Percentiles rank a stretch among this genome's conserved stretches.
Conservation (phyloP, 2,797 vertebrate species). For the Thunnus albacares region DNA sequence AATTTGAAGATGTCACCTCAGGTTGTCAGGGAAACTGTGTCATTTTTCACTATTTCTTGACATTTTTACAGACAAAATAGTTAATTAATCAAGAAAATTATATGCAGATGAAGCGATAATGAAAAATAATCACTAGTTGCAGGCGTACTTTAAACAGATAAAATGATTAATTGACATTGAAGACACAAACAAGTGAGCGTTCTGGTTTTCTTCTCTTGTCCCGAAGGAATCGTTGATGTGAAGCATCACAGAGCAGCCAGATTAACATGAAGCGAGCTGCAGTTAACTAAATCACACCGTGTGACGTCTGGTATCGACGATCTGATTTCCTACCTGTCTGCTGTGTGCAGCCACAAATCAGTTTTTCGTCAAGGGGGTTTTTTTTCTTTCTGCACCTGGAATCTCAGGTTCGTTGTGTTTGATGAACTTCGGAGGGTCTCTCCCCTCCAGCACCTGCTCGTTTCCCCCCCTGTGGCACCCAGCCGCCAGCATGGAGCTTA, state of each 20-base stretch:
- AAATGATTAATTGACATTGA: neutral
- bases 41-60: no score
- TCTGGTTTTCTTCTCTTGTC: neutral
- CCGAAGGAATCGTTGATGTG: neutral
- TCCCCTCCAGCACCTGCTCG: conserved; percentile 16
- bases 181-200: neutral
- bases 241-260: neutral
- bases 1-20: no score
- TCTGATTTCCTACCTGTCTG: neutral
- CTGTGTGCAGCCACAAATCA: neutral
- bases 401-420: neutral
- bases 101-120: no score
- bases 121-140: no score
- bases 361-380: neutral
- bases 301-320: no score
- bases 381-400: neutral
- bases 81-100: no score
- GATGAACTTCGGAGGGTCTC: conserved; percentile 4
- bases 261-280: neutral
- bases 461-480: neutral
- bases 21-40: no score
- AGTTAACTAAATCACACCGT: neutral
- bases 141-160: no score
- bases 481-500: conserved; percentile 8
- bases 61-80: no score